Evolutionary conservation across 2,113 vertebrate genomes (phyloP).

Genomic region (Odocoileus hemionus): DNA sequence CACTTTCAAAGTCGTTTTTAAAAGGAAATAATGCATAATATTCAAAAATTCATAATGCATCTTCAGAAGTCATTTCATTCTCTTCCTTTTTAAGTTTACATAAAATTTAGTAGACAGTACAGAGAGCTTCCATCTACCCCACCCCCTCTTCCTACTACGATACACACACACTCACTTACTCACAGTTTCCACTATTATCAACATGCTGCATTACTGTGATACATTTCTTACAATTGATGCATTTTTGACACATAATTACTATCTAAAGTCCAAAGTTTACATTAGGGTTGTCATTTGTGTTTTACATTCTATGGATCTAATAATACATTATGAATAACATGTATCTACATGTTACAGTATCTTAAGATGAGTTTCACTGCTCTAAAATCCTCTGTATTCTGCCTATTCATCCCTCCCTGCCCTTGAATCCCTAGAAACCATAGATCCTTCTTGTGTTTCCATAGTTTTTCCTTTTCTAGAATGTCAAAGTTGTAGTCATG

Average conservation of each 20-base stretch:
- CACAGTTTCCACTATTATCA: neutral
- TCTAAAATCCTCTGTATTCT: neutral
- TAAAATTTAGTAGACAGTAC: neutral
- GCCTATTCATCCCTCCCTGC: neutral
- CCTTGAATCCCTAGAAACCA: neutral
- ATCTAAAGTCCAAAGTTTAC: neutral
- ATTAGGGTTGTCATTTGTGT: neutral
- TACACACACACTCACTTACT: neutral
- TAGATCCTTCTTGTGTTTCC: neutral
- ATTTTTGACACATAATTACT: neutral
- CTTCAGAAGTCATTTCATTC: neutral
- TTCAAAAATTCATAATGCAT: neutral
- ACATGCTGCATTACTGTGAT: neutral
- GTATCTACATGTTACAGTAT: neutral
- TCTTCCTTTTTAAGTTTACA: neutral
- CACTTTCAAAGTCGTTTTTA: neutral
- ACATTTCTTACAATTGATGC: neutral
- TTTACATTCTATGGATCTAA: neutral
- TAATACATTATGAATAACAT: neutral
- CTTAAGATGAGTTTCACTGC: neutral
- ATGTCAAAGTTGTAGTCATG: neutral
- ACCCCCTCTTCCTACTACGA: rapidly evolving
- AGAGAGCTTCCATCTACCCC: neutral
- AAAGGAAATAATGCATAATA: neutral
- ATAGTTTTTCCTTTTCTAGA: neutral